These are phyloP conservation scores for Nycteola revayana DNA, from an alignment of 2,888 invertebrate species.

Conservation along the genomic window DNA sequence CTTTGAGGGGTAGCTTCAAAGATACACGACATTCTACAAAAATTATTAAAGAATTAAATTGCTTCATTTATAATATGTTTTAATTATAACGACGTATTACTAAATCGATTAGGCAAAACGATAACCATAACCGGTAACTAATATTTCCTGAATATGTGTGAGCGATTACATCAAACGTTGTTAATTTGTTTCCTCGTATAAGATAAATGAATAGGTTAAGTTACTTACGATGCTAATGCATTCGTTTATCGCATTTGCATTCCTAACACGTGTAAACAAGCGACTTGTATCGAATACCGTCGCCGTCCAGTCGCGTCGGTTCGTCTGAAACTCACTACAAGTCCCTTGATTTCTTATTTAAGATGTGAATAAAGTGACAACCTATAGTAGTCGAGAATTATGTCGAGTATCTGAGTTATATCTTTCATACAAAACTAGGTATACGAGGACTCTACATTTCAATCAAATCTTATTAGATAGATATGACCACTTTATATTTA, in stretches of 20 bases:
- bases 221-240: conserved; percentile 28
- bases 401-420: too few relatives aligned
- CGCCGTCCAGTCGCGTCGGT: conserved; percentile 20
- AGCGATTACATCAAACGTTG: conserved; percentile 13
- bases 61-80: too few relatives aligned
- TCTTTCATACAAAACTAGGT: too few relatives aligned
- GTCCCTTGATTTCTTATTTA: conserved; percentile 29
- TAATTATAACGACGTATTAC: too few relatives aligned
- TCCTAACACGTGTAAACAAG: conserved; percentile 19
- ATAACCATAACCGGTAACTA: conserved; percentile 12
- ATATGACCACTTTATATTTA: too few relatives aligned
- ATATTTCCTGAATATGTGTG: conserved; percentile 17
- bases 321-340: conserved; percentile 30
- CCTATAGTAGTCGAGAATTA: too few relatives aligned
- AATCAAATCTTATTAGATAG: too few relatives aligned
- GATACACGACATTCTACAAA: too few relatives aligned
- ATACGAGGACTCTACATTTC: too few relatives aligned
- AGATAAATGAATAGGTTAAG: conserved; percentile 29
- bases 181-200: conserved; percentile 13
- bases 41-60: too few relatives aligned
- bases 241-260: conserved; percentile 25
- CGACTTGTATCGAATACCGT: conserved; percentile 21
- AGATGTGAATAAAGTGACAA: conserved; percentile 18
- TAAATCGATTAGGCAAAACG: conserved; percentile 21
- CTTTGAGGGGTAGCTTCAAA: too few relatives aligned